Conservation (phyloP, 1,140 invertebrate genomes). For the Drosophila melanogaster region Release_6_plus_ISO1_MT NC_004354.4:5361501-5362000, state of each 20-base stretch:
- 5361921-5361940: constrained; percentile 69
- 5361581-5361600: too few species aligned
- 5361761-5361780: constrained; percentile 11
- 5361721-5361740: background rate
- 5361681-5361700: too few species aligned
- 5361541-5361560: too few species aligned
- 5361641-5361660: too few species aligned
- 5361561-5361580: too few species aligned
- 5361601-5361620: too few species aligned
- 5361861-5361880: constrained; percentile 80
- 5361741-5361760: constrained; percentile 11
- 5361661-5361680: too few species aligned
- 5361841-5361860: constrained; percentile 58
- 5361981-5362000: background rate
- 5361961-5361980: constrained; percentile 52
- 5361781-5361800: constrained; percentile 1
- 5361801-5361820: constrained; percentile 7
- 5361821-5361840: background rate
- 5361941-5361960: constrained; percentile 74
- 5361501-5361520: too few species aligned
- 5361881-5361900: constrained; percentile 80
- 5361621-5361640: too few species aligned
- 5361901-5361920: constrained; percentile 76
- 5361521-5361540: too few species aligned
- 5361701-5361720: too few species aligned